phyloP scores from a whole-genome alignment of 1,140 invertebrate species.

The Spodoptera frugiperda region DNA sequence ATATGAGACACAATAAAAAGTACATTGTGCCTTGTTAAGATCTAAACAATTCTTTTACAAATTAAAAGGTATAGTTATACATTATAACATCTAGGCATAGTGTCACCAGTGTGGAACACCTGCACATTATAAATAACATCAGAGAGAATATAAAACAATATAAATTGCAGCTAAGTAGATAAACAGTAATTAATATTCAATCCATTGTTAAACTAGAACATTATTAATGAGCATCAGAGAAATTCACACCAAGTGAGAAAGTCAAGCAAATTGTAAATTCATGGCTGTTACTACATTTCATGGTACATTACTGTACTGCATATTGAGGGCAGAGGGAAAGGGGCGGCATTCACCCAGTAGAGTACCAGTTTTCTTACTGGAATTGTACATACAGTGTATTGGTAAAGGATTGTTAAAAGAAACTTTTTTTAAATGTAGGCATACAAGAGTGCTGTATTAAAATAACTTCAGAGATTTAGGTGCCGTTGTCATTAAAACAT shows the following conservation, averaged over 20 bases:
- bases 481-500: background rate
- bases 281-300: background rate
- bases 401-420: background rate
- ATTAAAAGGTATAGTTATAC: no score
- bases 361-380: background rate
- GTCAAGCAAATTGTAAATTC: background rate
- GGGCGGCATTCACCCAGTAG: background rate
- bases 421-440: background rate
- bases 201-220: slow-evolving; percentile 13
- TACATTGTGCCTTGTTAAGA: no score
- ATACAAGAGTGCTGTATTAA: background rate
- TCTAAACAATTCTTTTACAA: no score
- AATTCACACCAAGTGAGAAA: slow-evolving; percentile 10
- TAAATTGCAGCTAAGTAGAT: background rate
- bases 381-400: background rate
- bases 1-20: no score
- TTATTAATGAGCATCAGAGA: slow-evolving; percentile 44
- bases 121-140: no score
- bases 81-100: no score
- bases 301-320: background rate
- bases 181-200: slow-evolving; percentile 18
- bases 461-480: background rate
- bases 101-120: no score
- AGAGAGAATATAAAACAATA: no score
- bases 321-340: slow-evolving; percentile 18